Percentiles rank a stretch among this genome's conserved stretches.
Conservation (phyloP, 2,888 invertebrate genomes). For the Sarcophaga caerulescens region DNA sequence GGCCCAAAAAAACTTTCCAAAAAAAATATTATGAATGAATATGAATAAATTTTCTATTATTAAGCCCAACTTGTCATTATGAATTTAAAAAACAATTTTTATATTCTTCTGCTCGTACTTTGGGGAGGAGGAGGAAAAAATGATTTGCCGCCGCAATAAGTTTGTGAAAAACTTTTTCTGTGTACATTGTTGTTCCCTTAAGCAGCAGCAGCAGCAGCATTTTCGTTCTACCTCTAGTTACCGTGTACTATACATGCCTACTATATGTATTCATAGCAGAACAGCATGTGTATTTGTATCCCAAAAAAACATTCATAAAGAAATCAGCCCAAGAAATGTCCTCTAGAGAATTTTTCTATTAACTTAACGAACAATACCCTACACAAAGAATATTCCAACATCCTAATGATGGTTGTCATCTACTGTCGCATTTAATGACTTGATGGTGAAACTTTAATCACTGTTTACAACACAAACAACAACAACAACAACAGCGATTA, state of each 20-base stretch:
- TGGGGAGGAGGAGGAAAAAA: neutral
- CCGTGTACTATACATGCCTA: too few relatives aligned
- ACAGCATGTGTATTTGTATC: conserved; percentile 1
- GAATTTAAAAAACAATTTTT: conserved; percentile 66
- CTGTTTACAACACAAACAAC: neutral
- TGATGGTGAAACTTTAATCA: neutral
- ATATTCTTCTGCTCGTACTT: conserved; percentile 30
- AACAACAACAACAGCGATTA: too few relatives aligned
- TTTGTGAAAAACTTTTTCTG: conserved; percentile 40
- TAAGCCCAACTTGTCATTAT: conserved; percentile 64
- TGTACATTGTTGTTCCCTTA: conserved; percentile 2
- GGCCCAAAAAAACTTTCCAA: neutral
- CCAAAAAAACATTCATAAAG: conserved; percentile 30
- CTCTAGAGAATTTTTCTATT: conserved; percentile 48
- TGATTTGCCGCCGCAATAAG: conserved; percentile 52
- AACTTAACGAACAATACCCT: conserved; percentile 19
- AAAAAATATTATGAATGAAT: conserved; percentile 6
- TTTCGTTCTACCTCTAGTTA: neutral
- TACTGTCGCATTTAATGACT: neutral
- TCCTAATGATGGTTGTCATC: neutral
- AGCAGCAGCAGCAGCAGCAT: conserved; percentile 8
- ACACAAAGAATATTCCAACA: neutral
- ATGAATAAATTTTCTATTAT: conserved; percentile 57
- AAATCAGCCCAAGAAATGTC: conserved; percentile 63
- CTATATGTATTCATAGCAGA: too few relatives aligned